Evolutionary conservation across 2,113 vertebrate species (phyloP), one percentile per base, ranked within the genome.

Genomic region (Oostethus manadensis): DNA sequence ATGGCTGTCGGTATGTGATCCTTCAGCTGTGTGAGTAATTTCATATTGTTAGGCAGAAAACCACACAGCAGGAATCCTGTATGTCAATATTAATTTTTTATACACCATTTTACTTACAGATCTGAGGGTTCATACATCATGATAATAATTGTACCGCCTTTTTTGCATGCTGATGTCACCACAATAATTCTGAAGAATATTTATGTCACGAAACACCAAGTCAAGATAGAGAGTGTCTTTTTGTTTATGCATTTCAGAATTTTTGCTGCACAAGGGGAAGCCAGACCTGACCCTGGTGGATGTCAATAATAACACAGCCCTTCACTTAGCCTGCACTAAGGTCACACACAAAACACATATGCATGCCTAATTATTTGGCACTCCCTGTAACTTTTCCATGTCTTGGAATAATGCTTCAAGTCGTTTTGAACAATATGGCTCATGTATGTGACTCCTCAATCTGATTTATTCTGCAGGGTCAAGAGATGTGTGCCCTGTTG

Each of bases 401-500:
- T 35, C 43, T 47, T 46, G n/a, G 23, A 26, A 26, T 26, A 26
- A 26, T 3, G 23, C 23, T 26, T 26, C 23, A 26, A 26, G 23
- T 26, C 23, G 5, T 46, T 38, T 15, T n/a, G 11, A 29, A n/a
- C 9, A 8, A 43, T 44, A 8, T 26, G 20, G 10, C 8, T 51
- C 9, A 4, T 21, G 14, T 6, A 53, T 15, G 20, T 56, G 5
- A 29, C 56, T 9, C n/a, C 14, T 23, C 47, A 50, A 3, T n/a
- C 8, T 1, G 2, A 0, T 85, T 79, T 47, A 42, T 66, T 51
- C 38, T 56, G 17, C 85, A 99, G 96, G 93, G 93, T 70, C 95
- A 98, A 88, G 96, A 99, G 84, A 97, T 96, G 92, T 99, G 94
- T 90, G 96, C 95, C 74, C 92, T 99, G 86, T 87, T 99, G 88